These are phyloP conservation scores for Macquaria ambigua DNA, from an alignment of 2,113 vertebrate genomes.

Conservation along the genomic window DNA sequence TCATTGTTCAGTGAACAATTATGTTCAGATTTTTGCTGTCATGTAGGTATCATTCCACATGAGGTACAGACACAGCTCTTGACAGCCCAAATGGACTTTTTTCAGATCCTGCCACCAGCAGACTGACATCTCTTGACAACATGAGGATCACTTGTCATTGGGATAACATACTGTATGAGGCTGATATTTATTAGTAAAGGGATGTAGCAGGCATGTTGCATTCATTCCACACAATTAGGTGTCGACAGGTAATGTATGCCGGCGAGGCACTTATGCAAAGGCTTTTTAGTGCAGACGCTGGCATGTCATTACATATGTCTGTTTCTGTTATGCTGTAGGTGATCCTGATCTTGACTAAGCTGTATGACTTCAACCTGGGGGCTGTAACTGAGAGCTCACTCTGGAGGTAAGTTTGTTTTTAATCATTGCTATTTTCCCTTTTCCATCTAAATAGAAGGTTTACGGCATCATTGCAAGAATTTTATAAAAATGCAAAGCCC, in stretches of 20 bases:
- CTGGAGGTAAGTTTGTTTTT: conserved; percentile 89
- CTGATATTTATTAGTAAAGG: conserved; percentile 63
- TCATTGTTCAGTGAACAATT: conserved; percentile 77
- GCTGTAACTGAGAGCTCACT: conserved; percentile 96
- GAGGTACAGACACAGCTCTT: conserved; percentile 62
- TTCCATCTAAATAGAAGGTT: conserved; percentile 41
- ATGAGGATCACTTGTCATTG: conserved; percentile 71
- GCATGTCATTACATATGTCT: conserved; percentile 55
- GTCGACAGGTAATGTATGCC: conserved; percentile 45
- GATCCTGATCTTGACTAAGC: conserved; percentile 96
- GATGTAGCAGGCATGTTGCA: conserved; percentile 42
- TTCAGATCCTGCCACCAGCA: conserved; percentile 56
- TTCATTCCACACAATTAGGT: conserved; percentile 58
- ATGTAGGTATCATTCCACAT: conserved; percentile 76
- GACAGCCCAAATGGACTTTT: conserved; percentile 66
- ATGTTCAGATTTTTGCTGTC: conserved; percentile 70
- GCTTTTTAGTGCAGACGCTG: conserved; percentile 24
- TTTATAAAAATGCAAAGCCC: conserved; percentile 70
- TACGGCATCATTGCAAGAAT: conserved; percentile 32
- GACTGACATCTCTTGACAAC: conserved; percentile 72
- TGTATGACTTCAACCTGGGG: conserved; percentile 96
- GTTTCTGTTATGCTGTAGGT: conserved; percentile 83
- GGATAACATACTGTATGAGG: conserved; percentile 52
- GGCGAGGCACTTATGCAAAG: conserved; percentile 17
- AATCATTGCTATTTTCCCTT: conserved; percentile 32